phyloP scores from a whole-genome alignment of 2,888 invertebrate species.

The Thera obeliscata region DNA sequence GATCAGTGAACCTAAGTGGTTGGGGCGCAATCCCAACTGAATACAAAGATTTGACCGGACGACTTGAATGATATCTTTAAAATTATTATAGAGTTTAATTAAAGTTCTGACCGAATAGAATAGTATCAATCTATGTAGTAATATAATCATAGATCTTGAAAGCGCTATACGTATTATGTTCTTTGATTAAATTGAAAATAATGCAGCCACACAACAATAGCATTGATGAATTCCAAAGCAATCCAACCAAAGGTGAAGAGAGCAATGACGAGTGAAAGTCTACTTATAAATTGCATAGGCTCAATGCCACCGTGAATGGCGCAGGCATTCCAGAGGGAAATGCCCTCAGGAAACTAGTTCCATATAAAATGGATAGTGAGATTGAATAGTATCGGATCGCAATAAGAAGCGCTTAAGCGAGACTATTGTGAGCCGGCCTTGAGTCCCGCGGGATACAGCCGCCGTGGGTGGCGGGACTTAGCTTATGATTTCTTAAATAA shows the following conservation, averaged over 20 bases:
- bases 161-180: neutral
- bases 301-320: constrained; percentile 63
- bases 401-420: constrained; percentile 72
- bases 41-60: constrained; percentile 46
- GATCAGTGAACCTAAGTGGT: constrained; percentile 41
- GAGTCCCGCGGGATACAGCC: constrained; percentile 60
- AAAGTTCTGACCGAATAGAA: neutral
- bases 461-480: constrained; percentile 60
- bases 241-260: constrained; percentile 35
- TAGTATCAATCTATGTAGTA: neutral
- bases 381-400: constrained; percentile 77
- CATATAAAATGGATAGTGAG: constrained; percentile 76
- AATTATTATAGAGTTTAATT: neutral
- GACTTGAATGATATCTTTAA: constrained; percentile 1
- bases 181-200: constrained; percentile 11
- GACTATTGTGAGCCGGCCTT: constrained; percentile 75
- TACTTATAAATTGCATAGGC: constrained; percentile 47
- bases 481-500: constrained; percentile 37
- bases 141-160: neutral
- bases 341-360: constrained; percentile 76
- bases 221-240: constrained; percentile 37
- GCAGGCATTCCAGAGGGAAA: constrained; percentile 55
- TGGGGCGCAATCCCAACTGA: constrained; percentile 42
- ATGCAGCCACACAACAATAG: constrained; percentile 32
- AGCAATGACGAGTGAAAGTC: constrained; percentile 49